phyloP scores from a whole-genome alignment of 2,113 vertebrate species.

The Anser brachyrhynchus region DNA sequence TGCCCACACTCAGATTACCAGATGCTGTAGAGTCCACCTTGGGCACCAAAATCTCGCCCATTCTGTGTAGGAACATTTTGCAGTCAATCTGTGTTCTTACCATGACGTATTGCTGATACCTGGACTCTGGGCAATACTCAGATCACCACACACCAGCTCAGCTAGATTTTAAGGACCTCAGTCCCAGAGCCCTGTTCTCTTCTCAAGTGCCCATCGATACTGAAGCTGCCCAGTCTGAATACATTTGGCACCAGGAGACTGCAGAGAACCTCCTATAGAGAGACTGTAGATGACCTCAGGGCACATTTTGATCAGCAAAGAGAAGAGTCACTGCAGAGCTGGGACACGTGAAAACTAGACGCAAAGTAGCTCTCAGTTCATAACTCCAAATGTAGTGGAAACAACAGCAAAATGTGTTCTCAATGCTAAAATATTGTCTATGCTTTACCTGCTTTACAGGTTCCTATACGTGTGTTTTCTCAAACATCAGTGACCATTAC shows the following conservation, averaged over 20 bases:
- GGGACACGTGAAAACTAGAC: not conserved
- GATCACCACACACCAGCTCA: not conserved
- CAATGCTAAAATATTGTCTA: not conserved
- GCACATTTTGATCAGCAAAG: not conserved
- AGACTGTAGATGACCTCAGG: not conserved
- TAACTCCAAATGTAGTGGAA: not conserved
- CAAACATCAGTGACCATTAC: rapidly evolving
- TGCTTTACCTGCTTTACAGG: slow-evolving; percentile 60
- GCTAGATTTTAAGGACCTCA: not conserved
- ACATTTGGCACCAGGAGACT: not conserved
- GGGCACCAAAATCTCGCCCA: not conserved
- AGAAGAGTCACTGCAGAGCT: not conserved
- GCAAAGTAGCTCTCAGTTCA: not conserved
- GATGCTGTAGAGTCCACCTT: not conserved
- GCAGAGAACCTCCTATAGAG: not conserved
- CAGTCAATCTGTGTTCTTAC: not conserved
- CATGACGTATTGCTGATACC: not conserved
- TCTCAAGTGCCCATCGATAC: not conserved
- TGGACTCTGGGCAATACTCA: not conserved
- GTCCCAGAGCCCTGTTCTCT: not conserved
- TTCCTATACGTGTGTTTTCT: slow-evolving; percentile 67
- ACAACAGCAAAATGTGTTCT: not conserved
- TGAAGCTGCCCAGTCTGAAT: not conserved
- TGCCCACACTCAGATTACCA: not conserved
- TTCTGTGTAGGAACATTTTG: not conserved